Conservation (phyloP, 2,888 invertebrate genomes). For the Steinernema hermaphroditum region DNA sequence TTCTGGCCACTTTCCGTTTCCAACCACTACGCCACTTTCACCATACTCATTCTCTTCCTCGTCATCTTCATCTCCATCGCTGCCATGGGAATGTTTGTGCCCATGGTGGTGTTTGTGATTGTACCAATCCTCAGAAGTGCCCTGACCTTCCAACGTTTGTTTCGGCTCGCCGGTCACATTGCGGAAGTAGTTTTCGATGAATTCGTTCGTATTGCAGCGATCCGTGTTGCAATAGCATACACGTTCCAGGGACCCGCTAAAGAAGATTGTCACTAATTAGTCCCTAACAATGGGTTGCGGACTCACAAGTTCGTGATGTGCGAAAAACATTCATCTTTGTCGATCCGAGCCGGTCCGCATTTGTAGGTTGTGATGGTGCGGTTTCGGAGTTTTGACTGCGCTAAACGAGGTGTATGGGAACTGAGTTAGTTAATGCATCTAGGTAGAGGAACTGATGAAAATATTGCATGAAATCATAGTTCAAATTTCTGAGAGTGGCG, state of each 20-base stretch:
- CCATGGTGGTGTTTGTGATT: too few species aligned
- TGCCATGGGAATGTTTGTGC: too few species aligned
- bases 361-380: background rate
- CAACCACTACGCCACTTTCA: too few species aligned
- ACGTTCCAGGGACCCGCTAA: conserved; percentile 7
- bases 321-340: conserved; percentile 6
- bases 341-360: background rate
- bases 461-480: too few species aligned
- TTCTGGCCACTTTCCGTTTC: too few species aligned
- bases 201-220: background rate
- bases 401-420: too few species aligned
- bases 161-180: background rate
- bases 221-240: background rate
- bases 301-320: conserved; percentile 20
- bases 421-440: too few species aligned
- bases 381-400: background rate
- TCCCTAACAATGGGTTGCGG: background rate
- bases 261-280: background rate
- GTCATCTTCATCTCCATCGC: too few species aligned
- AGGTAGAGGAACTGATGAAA: too few species aligned
- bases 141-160: background rate
- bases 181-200: background rate
- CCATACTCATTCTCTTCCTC: too few species aligned
- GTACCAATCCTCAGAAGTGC: too few species aligned
- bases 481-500: too few species aligned